Evolutionary conservation across 2,797 vertebrate species (phyloP).

Genomic region (Amazona ochrocephala): DNA sequence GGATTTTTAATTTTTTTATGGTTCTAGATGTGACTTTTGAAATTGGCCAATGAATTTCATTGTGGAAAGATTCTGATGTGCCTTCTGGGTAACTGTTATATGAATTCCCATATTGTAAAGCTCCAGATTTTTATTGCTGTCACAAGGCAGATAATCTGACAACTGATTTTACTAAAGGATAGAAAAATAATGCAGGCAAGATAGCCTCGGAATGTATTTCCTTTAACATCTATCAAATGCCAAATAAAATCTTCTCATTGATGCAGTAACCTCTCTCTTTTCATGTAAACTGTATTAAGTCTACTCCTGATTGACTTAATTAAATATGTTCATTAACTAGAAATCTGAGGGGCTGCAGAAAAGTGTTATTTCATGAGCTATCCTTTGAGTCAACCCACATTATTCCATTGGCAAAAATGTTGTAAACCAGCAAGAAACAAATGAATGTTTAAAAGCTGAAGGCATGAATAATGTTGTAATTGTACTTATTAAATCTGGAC

Average conservation of each 20-base stretch:
- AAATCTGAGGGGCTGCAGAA: background rate
- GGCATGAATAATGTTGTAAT: background rate
- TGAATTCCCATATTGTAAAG: background rate
- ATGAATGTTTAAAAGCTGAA: background rate
- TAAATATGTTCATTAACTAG: background rate
- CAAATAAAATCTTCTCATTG: conserved; percentile 1
- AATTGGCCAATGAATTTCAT: background rate
- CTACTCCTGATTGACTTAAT: background rate
- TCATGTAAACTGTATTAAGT: background rate
- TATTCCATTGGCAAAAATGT: background rate
- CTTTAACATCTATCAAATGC: background rate
- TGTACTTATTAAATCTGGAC: background rate
- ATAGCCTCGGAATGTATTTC: background rate
- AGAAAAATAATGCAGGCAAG: background rate
- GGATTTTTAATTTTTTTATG: background rate
- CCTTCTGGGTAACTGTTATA: background rate
- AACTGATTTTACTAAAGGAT: background rate
- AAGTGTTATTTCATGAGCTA: background rate
- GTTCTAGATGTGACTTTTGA: background rate
- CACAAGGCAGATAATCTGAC: background rate
- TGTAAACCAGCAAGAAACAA: background rate
- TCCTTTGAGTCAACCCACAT: background rate
- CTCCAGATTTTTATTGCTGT: background rate
- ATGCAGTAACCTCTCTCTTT: background rate
- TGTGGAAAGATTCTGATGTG: background rate